Evolutionary conservation across 2,888 invertebrate species (phyloP).

Genomic region (Dynastes hyllus): DNA sequence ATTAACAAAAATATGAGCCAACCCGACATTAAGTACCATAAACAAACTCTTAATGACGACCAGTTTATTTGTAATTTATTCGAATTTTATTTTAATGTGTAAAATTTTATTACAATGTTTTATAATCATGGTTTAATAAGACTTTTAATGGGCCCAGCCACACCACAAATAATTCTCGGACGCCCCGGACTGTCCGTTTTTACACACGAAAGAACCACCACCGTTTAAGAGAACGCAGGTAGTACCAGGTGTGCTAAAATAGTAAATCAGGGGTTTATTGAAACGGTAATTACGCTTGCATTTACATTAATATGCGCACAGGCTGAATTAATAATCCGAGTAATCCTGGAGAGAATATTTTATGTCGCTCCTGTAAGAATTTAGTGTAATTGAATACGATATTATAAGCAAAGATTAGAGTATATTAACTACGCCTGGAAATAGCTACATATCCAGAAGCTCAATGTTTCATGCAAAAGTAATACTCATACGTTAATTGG

Average conservation of each 20-base stretch:
- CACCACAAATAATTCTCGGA: conserved; percentile 65
- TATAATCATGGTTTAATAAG: conserved; percentile 73
- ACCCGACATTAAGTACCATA: conserved; percentile 66
- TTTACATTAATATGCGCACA: conserved; percentile 17
- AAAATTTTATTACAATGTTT: conserved; percentile 73
- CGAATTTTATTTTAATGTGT: conserved; percentile 73
- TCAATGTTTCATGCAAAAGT: no score
- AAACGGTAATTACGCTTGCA: conserved; percentile 27
- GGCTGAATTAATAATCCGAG: conserved; percentile 4
- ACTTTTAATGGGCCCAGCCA: conserved; percentile 68
- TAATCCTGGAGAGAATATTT: conserved; percentile 8
- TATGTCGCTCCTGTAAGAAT: conserved; percentile 12
- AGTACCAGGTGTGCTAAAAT: conserved; percentile 44
- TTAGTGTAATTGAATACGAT: conserved; percentile 21
- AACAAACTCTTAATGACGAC: conserved; percentile 69
- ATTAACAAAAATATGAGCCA: conserved; percentile 72
- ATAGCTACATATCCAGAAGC: no score
- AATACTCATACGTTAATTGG: no score
- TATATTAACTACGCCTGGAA: no score
- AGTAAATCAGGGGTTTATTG: conserved; percentile 34
- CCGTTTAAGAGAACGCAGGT: conserved; percentile 31
- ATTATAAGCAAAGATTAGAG: no score
- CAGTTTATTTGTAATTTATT: conserved; percentile 72
- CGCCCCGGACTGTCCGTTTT: conserved; percentile 36
- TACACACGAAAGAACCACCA: conserved; percentile 26